A percentile compares a stretch with the other conserved stretches of the same genome.
These are phyloP conservation scores for Pemphigus obesinymphae DNA, from an alignment of 1,140 invertebrate genomes.

Conservation along the genomic window DNA sequence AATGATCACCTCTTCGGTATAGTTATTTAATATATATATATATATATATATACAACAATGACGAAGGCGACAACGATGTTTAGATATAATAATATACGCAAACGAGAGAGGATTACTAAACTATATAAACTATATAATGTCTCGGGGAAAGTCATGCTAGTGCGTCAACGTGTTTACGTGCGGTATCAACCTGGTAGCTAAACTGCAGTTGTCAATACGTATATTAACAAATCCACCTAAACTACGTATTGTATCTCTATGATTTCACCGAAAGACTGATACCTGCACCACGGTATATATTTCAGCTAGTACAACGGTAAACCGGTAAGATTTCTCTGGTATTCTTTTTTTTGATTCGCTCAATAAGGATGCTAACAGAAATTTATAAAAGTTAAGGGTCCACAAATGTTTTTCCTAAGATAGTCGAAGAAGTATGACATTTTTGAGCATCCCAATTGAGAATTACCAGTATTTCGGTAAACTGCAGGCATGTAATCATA, in stretches of 20 bases:
- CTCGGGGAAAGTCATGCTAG: not conserved
- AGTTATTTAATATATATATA: no score
- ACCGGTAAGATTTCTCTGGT: no score
- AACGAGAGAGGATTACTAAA: not conserved
- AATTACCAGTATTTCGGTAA: no score
- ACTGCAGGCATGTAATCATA: no score
- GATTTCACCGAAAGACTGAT: not conserved
- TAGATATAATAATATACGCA: not conserved
- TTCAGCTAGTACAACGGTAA: no score
- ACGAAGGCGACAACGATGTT: not conserved
- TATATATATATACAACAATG: not conserved
- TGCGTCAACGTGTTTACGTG: not conserved
- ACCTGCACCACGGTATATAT: not conserved
- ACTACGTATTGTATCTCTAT: not conserved
- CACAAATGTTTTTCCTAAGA: no score
- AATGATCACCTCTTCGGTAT: not conserved
- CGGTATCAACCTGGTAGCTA: not conserved
- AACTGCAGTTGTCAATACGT: conserved; percentile 15
- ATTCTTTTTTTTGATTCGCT: no score
- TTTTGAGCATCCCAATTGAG: no score
- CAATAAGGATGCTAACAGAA: no score
- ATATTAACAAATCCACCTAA: not conserved
- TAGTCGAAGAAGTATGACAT: no score
- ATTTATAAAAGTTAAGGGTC: no score
- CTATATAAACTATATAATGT: not conserved